Evolutionary conservation across 2,888 invertebrate species (phyloP), one percentile per base, ranked within the genome.

Genomic region (Phyllotreta cruciferae): DNA sequence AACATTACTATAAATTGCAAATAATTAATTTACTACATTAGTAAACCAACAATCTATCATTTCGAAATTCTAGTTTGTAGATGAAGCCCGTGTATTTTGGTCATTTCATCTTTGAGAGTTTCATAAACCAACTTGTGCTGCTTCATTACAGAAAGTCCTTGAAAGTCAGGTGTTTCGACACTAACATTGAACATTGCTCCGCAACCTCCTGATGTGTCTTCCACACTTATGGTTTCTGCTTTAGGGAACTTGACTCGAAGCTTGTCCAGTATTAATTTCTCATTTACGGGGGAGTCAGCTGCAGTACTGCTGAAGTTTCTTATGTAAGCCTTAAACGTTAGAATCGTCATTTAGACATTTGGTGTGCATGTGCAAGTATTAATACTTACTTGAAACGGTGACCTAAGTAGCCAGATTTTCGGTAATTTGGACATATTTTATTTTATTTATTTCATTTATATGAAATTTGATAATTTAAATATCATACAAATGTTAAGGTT

Each of bases 21-120:
- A 24, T 24, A 24, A 24, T 3, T 24, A 24, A 24, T 24, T 24
- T 24, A 24, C 24, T 24, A 24, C 24, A 4, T 4, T 3, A 24
- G 24, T 24, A 24, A 24, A 24, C 4, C 24, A 24, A 13, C 35
- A 14, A 47, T 9, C 11, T 6, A 36, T 39, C 11, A 70, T 60
- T 60, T 67, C 1, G 67, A 64, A 47, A 68, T 81, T 62, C 85
- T 84, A 0, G 93, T 93, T 70, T 88, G 86, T 72, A 94, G 91
- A 67, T 92, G 85, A 56, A 94, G 83, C 6, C 93, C 94, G 78
- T 94, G 94, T 89, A 93, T 93, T 74, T 88, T 86, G 72, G 90
- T 90, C 66, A 94, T 93, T 81, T 93, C 90, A 70, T 86, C 85
- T 75, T 90, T 89, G 42, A 94, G 82, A 4, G 86, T 85, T 68